phyloP scores from a whole-genome alignment of 1,140 invertebrate genomes.

The Ptiloglossa arizonensis region DNA sequence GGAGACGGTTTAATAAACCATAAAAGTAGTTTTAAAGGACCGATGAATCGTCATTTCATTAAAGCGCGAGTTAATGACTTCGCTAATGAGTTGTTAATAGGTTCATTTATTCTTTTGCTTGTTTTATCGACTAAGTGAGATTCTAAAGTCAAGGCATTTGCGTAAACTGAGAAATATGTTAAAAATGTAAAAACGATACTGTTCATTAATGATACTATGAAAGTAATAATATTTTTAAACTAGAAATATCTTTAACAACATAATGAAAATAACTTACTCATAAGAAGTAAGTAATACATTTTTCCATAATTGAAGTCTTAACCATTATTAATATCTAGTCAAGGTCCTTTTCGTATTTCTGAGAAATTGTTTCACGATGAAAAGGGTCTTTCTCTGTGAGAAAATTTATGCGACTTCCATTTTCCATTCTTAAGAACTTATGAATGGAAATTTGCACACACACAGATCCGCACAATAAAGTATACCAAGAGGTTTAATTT shows the following conservation, averaged over 20 bases:
- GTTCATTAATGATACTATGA: neutral
- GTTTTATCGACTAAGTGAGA: neutral
- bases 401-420: neutral
- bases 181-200: neutral
- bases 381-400: neutral
- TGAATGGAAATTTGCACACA: too few species aligned
- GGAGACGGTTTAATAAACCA: neutral
- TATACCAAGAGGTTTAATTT: too few species aligned
- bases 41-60: neutral
- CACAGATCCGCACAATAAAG: too few species aligned
- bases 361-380: neutral
- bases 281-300: neutral
- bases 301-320: neutral
- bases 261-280: neutral
- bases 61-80: conserved; percentile 3
- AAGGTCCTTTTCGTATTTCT: neutral
- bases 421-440: too few species aligned
- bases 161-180: neutral
- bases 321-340: neutral
- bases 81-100: conserved; percentile 7
- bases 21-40: neutral
- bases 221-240: too few species aligned
- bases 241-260: neutral
- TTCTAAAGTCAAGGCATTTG: neutral
- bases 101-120: neutral